Evolutionary conservation across 2,888 invertebrate species (phyloP).

Genomic region (Stegophylla sp.): DNA sequence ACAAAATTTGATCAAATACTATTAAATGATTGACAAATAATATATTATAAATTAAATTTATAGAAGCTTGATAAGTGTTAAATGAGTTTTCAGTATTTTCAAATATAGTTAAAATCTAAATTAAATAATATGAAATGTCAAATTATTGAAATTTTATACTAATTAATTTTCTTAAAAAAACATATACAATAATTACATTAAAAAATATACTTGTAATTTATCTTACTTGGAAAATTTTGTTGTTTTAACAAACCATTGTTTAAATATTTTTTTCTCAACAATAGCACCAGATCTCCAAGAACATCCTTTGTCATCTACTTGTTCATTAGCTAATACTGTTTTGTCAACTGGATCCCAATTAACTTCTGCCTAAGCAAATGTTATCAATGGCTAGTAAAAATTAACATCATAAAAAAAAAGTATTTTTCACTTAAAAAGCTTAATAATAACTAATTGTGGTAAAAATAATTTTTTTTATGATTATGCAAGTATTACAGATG

Average conservation of each 20-base stretch:
- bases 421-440: too few species aligned
- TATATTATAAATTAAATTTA: too few species aligned
- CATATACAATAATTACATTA: neutral
- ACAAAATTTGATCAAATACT: too few species aligned
- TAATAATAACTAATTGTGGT: too few species aligned
- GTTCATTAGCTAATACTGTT: conserved; percentile 97
- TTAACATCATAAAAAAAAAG: neutral
- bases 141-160: too few species aligned
- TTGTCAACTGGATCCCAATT: conserved; percentile 99
- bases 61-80: too few species aligned
- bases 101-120: too few species aligned
- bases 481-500: too few species aligned
- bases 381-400: neutral
- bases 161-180: neutral
- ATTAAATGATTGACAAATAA: too few species aligned
- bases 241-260: conserved; percentile 95
- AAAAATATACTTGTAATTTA: conserved; percentile 60
- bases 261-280: conserved; percentile 85
- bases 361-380: conserved; percentile 74
- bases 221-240: conserved; percentile 80
- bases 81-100: too few species aligned
- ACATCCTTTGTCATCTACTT: conserved; percentile 87
- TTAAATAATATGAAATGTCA: too few species aligned
- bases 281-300: conserved; percentile 97
- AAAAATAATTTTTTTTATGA: too few species aligned